Evolutionary conservation across 2,888 invertebrate species (phyloP), one percentile per base, ranked within the genome.

Genomic region (Conops quadrifasciatus): DNA sequence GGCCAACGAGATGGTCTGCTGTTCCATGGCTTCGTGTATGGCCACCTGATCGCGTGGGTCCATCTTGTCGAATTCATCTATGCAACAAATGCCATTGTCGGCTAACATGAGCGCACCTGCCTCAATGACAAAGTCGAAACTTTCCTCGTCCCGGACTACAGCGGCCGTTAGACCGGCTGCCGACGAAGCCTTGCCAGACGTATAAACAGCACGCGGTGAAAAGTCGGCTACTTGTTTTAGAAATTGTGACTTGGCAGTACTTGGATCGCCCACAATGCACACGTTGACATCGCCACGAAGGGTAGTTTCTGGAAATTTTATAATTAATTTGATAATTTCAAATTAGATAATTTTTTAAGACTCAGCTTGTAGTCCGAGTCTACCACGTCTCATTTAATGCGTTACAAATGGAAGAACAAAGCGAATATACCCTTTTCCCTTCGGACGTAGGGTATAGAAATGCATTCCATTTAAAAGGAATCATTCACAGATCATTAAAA

Each of bases 51-150:
- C 99, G 63, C 91, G 90, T 0, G 90, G 90, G 85, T 99, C 98
- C 99, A 99, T 99, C 88, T 99, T 99, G 86, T 99, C 99, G 86
- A 99, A 99, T 87, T 99, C 99, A 82, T 99, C 99, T 79, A 99
- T 99, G 83, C 98, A 98, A 81, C 98, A 98, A 62, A 98, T 94
- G 5, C 98, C 97, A 83, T 98, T 98, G 87, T 99, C 99, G 0
- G 99, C 99, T 80, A 99, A 88, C 98, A 99, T 98, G 43, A 99
- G 87, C 0, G 99, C 99, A n/a, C 98, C 99, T 9, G 98, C 99
- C 88, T 99, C 99, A 74, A 99, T 99, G 11, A 99, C 98, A 87
- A 98, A 99, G 87, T 99, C 98, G 75, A 93, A 93, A 0, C 97
- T 95, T 85, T 99, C 99, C 84, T 99, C 98, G 83, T 99, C 99